A percentile compares a stretch with the other conserved stretches of the same genome.
Conservation (phyloP, 2,113 vertebrate species). For the Fulica atra region DNA sequence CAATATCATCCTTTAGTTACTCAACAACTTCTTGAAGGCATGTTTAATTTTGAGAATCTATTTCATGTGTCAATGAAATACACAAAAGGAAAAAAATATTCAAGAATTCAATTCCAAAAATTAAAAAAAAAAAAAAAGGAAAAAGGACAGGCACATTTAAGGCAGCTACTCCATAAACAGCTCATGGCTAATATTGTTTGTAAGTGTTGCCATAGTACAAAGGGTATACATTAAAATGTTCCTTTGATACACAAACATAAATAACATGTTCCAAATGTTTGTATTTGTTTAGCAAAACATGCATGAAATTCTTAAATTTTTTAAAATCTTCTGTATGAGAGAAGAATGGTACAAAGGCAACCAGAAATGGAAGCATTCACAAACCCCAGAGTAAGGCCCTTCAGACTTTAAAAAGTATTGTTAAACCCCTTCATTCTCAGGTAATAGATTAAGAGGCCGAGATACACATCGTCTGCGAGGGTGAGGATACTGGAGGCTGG, state of each 20-base stretch:
- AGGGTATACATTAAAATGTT: constrained; percentile 33
- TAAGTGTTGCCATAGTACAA: constrained; percentile 22
- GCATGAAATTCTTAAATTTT: constrained; percentile 23
- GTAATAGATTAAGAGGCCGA: constrained; percentile 82
- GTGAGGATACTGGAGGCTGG: constrained; percentile 82
- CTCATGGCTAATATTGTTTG: not conserved
- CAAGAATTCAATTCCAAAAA: not conserved
- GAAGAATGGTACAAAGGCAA: constrained; percentile 51
- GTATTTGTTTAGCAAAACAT: constrained; percentile 45
- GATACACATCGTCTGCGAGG: constrained; percentile 80
- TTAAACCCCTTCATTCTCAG: constrained; percentile 84
- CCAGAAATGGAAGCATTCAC: constrained; percentile 67
- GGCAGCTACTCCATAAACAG: constrained; percentile 3
- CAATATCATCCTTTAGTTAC: constrained; percentile 22
- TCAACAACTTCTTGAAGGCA: constrained; percentile 30
- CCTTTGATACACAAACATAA: constrained; percentile 57
- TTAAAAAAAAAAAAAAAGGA: accelerated
- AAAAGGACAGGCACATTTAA: constrained; percentile 44
- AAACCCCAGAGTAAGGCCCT: constrained; percentile 67
- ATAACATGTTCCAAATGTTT: constrained; percentile 28
- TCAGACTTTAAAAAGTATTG: constrained; percentile 27
- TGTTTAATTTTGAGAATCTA: not conserved
- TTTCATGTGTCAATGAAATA: constrained; percentile 24
- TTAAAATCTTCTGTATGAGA: constrained; percentile 45
- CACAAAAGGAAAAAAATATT: constrained; percentile 2